Evolutionary conservation across 2,113 vertebrate genomes (phyloP), one percentile per base, ranked within the genome.

Genomic region (Calidris pugnax): DNA sequence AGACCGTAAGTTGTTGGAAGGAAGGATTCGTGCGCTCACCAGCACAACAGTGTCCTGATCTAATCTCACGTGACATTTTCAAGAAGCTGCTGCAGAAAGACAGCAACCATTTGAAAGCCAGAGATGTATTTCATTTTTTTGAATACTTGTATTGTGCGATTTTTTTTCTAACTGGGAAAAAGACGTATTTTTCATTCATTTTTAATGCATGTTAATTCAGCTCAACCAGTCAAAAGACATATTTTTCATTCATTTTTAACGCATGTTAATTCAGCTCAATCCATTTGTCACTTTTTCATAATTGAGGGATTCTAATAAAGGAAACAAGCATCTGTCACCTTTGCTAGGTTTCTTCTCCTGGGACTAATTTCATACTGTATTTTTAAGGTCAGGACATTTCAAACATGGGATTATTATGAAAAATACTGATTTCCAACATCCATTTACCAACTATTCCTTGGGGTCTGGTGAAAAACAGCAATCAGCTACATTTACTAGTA

Each of bases 31-130:
- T 79, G 41, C 2, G 27, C 84, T 77, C 68, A 90, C 77, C 53
- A 76, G 53, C 67, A 76, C 45, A 57, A 60, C 3, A 0, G 37
- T 4, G 2, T 14, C 48, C 67, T 94, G 89, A 95, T 89, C 81
- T 96, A 89, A 96, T 95, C 95, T 96, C 81, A 79, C 22, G 32
- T 93, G 94, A 89, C 74, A 95, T 94, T 95, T 94, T 73, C 71
- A 85, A 85, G 91, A 93, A 85, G 78, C 48, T 85, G 71, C 76
- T 85, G 71, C 20, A 87, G 93, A 76, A 96, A 85, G 53, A 85
- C 80, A 93, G 59, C 69, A 62, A 45, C 45, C 2, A 62, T 77
- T 96, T 88, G 82, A 96, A 90, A 96, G 71, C n/a, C 62, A 91
- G 74, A 66, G 71, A 66, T 57, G 26, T 59, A 62, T 62, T 85